Percentiles rank a stretch among this genome's conserved stretches.
Evolutionary conservation across 2,888 invertebrate species (phyloP).

Genomic region (Drosophila anceps): DNA sequence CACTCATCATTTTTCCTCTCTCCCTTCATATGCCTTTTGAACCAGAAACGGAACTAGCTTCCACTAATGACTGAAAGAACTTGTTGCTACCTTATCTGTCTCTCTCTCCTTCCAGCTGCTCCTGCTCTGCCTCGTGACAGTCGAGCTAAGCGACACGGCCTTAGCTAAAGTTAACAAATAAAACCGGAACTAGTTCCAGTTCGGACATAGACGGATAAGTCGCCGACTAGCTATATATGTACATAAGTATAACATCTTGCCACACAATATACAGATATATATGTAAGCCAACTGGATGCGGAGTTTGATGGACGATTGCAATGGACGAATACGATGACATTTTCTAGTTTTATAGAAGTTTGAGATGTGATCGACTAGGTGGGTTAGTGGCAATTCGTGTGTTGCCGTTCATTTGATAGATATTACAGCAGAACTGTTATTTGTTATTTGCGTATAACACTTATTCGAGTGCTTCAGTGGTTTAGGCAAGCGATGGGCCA

Average conservation of each 20-base stretch:
- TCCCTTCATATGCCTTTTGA: too few species aligned
- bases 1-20: too few species aligned
- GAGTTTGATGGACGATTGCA: slow-evolving; percentile 7
- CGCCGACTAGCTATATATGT: neutral
- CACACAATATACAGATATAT: slow-evolving; percentile 14
- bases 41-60: too few species aligned
- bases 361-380: neutral
- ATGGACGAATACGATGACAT: slow-evolving; percentile 40
- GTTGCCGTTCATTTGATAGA: neutral
- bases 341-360: neutral
- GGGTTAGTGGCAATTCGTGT: slow-evolving; percentile 25
- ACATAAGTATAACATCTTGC: neutral
- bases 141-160: neutral
- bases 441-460: slow-evolving; percentile 5
- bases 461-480: slow-evolving; percentile 13
- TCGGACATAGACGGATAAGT: neutral
- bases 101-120: neutral
- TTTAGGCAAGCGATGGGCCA: slow-evolving; percentile 14
- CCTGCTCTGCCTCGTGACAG: neutral
- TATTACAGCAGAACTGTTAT: neutral
- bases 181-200: neutral
- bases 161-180: neutral
- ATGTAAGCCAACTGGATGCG: slow-evolving; percentile 25
- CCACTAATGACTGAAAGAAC: neutral
- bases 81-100: neutral